Evolutionary conservation across 2,113 vertebrate genomes (phyloP).

Genomic region (Lagopus muta): DNA sequence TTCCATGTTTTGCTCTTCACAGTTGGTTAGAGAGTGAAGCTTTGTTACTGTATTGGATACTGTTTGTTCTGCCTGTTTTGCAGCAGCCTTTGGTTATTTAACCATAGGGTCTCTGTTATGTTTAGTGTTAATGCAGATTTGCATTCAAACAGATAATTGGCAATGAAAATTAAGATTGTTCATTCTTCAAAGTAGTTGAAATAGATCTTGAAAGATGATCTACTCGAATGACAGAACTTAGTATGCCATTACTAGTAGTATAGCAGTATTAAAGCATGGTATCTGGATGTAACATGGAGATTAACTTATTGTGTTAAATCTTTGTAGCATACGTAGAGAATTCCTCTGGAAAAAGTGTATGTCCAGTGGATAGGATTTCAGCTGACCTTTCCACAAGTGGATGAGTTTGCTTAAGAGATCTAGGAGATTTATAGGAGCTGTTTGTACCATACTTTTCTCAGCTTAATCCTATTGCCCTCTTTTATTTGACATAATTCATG

Average conservation of each 20-base stretch:
- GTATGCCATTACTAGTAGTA: background rate
- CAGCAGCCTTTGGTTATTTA: background rate
- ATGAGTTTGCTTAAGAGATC: background rate
- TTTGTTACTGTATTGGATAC: background rate
- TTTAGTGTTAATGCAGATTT: background rate
- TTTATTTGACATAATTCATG: background rate
- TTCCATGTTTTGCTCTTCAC: background rate
- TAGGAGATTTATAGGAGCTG: background rate
- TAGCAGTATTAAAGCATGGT: background rate
- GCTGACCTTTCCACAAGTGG: background rate
- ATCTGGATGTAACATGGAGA: background rate
- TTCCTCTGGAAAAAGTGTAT: background rate
- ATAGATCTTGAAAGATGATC: background rate
- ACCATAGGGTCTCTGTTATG: background rate
- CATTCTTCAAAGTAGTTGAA: background rate
- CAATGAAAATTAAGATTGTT: background rate
- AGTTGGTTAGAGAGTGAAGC: background rate
- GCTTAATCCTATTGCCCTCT: background rate
- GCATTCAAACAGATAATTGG: background rate
- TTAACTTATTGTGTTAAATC: background rate
- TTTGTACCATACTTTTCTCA: background rate
- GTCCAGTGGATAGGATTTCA: background rate
- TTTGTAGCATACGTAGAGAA: background rate
- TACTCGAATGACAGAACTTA: background rate
- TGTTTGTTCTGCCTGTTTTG: background rate